Conservation (phyloP, 2,797 vertebrate genomes). For the Pantherophis vulpinus region DNA sequence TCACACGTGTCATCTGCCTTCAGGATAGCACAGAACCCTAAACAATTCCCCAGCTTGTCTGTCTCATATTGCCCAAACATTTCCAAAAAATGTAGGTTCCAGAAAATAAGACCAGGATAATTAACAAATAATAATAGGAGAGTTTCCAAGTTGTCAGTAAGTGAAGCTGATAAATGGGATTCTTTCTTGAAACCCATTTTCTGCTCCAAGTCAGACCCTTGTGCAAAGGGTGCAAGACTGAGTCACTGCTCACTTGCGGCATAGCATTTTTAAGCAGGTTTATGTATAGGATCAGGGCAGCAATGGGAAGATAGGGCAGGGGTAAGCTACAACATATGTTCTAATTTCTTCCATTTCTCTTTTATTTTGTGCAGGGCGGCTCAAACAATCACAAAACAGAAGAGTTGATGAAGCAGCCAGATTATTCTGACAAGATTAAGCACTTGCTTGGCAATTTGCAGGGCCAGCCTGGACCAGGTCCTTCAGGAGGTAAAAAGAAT, state of each 20-base stretch:
- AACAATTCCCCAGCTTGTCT: no score
- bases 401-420: conserved; percentile 89
- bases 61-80: not conserved
- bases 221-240: not conserved
- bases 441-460: conserved; percentile 85
- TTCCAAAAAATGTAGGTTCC: not conserved
- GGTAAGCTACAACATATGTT: not conserved
- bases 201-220: not conserved
- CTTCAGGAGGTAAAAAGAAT: conserved; percentile 36
- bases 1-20: not conserved
- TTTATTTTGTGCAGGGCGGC: conserved; percentile 69
- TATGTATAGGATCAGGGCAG: not conserved
- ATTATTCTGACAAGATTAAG: conserved; percentile 93
- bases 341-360: not conserved
- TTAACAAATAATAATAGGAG: not conserved
- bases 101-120: not conserved
- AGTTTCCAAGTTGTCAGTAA: not conserved
- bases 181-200: conserved; percentile 17
- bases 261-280: not conserved
- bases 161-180: conserved; percentile 14
- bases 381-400: conserved; percentile 86
- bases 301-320: not conserved
- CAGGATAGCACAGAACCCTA: not conserved
- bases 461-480: conserved; percentile 33
- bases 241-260: not conserved